phyloP scores from a whole-genome alignment of 2,113 vertebrate species.

The Irena cyanogastra region DNA sequence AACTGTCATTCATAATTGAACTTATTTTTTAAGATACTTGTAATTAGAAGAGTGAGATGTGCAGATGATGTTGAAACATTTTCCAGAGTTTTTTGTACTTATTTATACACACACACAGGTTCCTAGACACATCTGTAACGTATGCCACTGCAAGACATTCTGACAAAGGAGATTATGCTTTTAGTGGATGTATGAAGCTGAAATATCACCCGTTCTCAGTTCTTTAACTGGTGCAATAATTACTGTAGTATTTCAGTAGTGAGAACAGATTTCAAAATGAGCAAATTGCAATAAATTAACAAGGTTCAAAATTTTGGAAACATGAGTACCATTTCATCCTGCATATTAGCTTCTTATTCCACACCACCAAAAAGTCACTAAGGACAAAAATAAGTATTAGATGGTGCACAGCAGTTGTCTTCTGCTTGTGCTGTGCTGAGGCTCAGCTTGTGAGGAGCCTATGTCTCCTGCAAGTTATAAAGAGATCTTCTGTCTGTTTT shows the following conservation, averaged over 20 bases:
- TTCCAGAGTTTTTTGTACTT: neutral
- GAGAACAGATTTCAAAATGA: neutral
- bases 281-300: neutral
- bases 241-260: neutral
- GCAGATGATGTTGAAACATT: neutral
- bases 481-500: neutral
- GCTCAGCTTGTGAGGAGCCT: neutral
- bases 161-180: neutral
- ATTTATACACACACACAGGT: rapidly evolving
- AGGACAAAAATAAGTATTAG: neutral
- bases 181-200: neutral
- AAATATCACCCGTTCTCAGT: neutral
- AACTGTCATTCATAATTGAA: neutral
- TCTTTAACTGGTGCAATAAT: neutral
- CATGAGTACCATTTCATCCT: neutral
- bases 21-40: neutral
- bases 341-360: neutral
- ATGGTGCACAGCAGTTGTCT: neutral
- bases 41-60: neutral
- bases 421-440: neutral
- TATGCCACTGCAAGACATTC: neutral
- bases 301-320: neutral
- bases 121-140: neutral
- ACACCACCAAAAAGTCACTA: too few species aligned
- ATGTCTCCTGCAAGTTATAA: neutral